Percentiles rank a stretch among this genome's conserved stretches.
Evolutionary conservation across 2,797 vertebrate genomes (phyloP).

Genomic region (Takifugu rubripes): DNA sequence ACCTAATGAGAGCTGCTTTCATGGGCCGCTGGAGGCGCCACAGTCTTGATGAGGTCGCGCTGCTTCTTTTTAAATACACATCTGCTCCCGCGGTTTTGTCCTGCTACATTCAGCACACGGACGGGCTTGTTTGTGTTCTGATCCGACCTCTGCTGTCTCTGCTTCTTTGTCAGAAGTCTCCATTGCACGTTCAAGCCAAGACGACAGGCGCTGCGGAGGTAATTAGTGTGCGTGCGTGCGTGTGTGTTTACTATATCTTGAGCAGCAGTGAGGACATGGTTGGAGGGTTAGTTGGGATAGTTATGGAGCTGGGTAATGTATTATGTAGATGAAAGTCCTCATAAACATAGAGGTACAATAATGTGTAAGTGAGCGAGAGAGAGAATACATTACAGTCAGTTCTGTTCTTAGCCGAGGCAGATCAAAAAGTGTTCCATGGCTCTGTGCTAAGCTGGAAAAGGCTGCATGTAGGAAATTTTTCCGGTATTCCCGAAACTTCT

Average conservation of each 20-base stretch:
- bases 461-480: too few relatives aligned
- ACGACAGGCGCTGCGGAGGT: conserved; percentile 93
- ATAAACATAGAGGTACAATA: too few relatives aligned
- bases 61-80: too few relatives aligned
- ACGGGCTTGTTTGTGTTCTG: neutral
- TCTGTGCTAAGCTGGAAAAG: too few relatives aligned
- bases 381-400: too few relatives aligned
- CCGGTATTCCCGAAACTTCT: too few relatives aligned
- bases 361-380: too few relatives aligned
- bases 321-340: neutral
- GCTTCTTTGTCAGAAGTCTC: conserved; percentile 85
- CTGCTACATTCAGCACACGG: neutral
- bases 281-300: too few relatives aligned
- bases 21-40: conserved; percentile 68
- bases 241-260: neutral
- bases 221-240: conserved; percentile 33
- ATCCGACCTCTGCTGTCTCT: conserved; percentile 50
- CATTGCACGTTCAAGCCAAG: conserved; percentile 89
- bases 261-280: too few relatives aligned
- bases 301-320: neutral
- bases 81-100: too few relatives aligned
- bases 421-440: too few relatives aligned
- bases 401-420: too few relatives aligned
- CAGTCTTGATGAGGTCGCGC: conserved; percentile 52
- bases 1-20: conserved; percentile 73